phyloP scores from a whole-genome alignment of 2,888 invertebrate genomes.

The Drosophila helvetica region DNA sequence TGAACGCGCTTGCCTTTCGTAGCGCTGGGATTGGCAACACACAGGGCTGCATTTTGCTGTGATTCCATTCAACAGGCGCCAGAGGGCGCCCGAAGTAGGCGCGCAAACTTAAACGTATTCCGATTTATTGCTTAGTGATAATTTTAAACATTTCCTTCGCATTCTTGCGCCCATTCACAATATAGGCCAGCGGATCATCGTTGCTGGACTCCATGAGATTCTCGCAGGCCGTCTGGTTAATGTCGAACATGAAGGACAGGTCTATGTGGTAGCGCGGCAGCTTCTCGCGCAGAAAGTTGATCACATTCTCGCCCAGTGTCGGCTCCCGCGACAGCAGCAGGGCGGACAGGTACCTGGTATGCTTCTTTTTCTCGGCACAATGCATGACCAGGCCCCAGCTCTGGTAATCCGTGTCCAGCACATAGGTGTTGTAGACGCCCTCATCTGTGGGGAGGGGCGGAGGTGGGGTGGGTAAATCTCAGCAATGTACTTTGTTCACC shows the following conservation, averaged over 20 bases:
- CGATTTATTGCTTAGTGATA: slow-evolving; percentile 56
- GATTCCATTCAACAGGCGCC: not conserved
- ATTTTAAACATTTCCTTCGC: slow-evolving; percentile 76
- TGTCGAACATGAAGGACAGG: slow-evolving; percentile 92
- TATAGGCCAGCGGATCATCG: slow-evolving; percentile 82
- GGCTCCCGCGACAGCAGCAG: slow-evolving; percentile 90
- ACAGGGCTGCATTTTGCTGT: too few species aligned
- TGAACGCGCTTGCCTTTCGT: too few species aligned
- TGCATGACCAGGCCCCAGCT: slow-evolving; percentile 93
- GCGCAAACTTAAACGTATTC: not conserved
- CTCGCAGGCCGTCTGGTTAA: slow-evolving; percentile 87
- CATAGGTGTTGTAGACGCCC: slow-evolving; percentile 94
- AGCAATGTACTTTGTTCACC: too few species aligned
- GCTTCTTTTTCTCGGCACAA: slow-evolving; percentile 92
- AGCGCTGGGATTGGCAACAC: too few species aligned
- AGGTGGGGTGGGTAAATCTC: not conserved
- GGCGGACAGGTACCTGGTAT: slow-evolving; percentile 91
- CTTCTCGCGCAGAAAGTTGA: slow-evolving; percentile 84
- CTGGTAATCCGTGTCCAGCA: slow-evolving; percentile 92
- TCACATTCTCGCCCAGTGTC: slow-evolving; percentile 85
- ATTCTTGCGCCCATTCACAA: slow-evolving; percentile 79
- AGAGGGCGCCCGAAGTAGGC: not conserved
- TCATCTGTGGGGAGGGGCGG: slow-evolving; percentile 86
- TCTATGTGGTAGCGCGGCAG: slow-evolving; percentile 90
- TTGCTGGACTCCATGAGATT: slow-evolving; percentile 80